Evolutionary conservation across 2,888 invertebrate genomes (phyloP), one percentile per base, ranked within the genome.

Genomic region (Drosophila limbata): DNA sequence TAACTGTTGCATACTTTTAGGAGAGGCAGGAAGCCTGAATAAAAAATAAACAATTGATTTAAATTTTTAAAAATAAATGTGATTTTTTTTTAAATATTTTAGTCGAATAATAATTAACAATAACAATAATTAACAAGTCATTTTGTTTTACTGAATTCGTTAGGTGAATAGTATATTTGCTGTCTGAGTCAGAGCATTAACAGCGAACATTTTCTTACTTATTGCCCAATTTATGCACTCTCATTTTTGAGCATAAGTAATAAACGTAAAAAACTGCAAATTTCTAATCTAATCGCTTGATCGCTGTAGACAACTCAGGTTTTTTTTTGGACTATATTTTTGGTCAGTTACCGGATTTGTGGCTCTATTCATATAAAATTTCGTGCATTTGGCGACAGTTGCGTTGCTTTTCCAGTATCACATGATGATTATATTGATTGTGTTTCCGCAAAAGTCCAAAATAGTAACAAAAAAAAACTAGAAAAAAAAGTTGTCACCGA

Each of bases 1-100:
- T 19, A 37, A 63, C 4, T 53, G 66, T 52, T 76, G 70, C 74
- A 60, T 79, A 79, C 69, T 79, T 68, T 70, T 33, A 42, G 71
- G 68, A n/a, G n/a, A n/a, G 25, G 25, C 25, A 25, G 25, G 5
- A 25, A 25, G 25, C 25, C 25, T 25, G 5, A 25, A 25, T 5
- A 25, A 25, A 5, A 5, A 25, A 25, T 25, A 2, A 25, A 25
- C 5, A 25, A 25, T 25, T 25, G 25, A 6, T 25, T 25, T 25
- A 25, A 25, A 6, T 25, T 25, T 25, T 25, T 5, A 25, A 25
- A 25, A 25, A 25, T 25, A 5, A 5, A 25, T n/a, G n/a, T n/a
- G n/a, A n/a, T n/a, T n/a, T n/a, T n/a, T n/a, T n/a, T n/a, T n/a
- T n/a, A n/a, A n/a, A n/a, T n/a, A n/a, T n/a, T n/a, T n/a, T n/a